These are phyloP conservation scores for Blastobasis lacticolella DNA, from an alignment of 2,888 invertebrate species.

Conservation along the genomic window DNA sequence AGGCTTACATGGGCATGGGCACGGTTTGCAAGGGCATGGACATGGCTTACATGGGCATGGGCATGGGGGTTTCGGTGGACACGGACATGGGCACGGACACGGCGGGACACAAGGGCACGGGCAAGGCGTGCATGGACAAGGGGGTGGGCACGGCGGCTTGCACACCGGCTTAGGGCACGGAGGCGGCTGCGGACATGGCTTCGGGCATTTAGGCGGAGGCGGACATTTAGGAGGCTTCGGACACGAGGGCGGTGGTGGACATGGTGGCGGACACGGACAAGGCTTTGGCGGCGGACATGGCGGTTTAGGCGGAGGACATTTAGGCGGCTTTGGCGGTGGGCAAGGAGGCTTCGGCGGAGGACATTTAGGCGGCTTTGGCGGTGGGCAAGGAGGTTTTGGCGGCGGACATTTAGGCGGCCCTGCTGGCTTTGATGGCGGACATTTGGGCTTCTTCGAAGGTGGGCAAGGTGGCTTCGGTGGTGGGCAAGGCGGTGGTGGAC, in stretches of 20 bases:
- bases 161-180: not conserved
- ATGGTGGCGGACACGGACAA: conserved; percentile 6
- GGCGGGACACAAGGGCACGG: not conserved
- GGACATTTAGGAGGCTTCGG: not conserved
- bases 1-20: not conserved
- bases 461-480: conserved; percentile 1
- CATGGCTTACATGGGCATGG: not conserved
- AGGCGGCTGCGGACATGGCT: not conserved
- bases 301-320: conserved; percentile 6
- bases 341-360: conserved; percentile 2
- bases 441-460: conserved; percentile 2
- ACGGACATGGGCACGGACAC: conserved; percentile 3
- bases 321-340: conserved; percentile 6
- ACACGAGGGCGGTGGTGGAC: conserved; percentile 4
- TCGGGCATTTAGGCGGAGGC: conserved; percentile 7
- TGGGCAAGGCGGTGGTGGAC: conserved; percentile 2
- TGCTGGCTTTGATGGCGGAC: not conserved
- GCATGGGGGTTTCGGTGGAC: not conserved
- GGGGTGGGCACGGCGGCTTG: not conserved
- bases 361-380: not conserved
- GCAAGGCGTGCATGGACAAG: not conserved
- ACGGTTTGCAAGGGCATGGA: conserved; percentile 10
- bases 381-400: conserved; percentile 2
- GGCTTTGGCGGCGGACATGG: conserved; percentile 1
- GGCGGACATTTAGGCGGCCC: too few species aligned